A percentile compares a stretch with the other conserved stretches of the same genome.
These are phyloP conservation scores for Pelobates fuscus DNA, from an alignment of 2,113 vertebrate species.

Conservation along the genomic window DNA sequence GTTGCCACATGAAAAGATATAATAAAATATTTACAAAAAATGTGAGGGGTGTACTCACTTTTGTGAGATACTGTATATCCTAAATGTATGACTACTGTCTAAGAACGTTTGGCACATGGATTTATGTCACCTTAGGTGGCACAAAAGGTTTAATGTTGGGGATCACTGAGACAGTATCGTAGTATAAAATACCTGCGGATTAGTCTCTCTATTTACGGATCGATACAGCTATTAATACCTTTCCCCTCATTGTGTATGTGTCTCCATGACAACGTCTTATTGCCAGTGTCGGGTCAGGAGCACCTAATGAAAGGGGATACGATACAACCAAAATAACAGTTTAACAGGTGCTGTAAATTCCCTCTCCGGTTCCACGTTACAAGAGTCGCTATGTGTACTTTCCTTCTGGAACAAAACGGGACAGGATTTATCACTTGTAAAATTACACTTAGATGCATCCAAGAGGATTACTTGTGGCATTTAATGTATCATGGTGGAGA, in stretches of 20 bases:
- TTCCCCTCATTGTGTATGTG: constrained; percentile 64
- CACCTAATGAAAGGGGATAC: constrained; percentile 72
- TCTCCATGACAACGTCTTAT: constrained; percentile 69
- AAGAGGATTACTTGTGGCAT: not conserved
- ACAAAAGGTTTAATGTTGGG: no score
- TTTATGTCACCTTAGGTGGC: no score
- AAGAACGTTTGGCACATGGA: no score
- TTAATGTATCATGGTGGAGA: not conserved
- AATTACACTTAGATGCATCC: no score
- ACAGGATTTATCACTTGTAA: not conserved
- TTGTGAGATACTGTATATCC: no score
- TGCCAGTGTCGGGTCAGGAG: constrained; percentile 59
- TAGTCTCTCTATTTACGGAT: constrained; percentile 65
- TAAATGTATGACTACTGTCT: no score
- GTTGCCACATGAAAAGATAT: no score
- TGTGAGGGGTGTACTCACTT: no score
- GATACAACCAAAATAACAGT: constrained; percentile 67
- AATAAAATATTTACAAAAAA: no score
- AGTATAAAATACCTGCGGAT: no score
- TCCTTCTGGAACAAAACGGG: no score
- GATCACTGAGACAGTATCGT: no score
- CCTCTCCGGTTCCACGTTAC: constrained; percentile 2
- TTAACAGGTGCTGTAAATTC: constrained; percentile 66
- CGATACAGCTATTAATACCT: constrained; percentile 62
- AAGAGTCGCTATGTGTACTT: constrained; percentile 3